Evolutionary conservation across 2,113 vertebrate species (phyloP).

Genomic region (Archilochus colubris): DNA sequence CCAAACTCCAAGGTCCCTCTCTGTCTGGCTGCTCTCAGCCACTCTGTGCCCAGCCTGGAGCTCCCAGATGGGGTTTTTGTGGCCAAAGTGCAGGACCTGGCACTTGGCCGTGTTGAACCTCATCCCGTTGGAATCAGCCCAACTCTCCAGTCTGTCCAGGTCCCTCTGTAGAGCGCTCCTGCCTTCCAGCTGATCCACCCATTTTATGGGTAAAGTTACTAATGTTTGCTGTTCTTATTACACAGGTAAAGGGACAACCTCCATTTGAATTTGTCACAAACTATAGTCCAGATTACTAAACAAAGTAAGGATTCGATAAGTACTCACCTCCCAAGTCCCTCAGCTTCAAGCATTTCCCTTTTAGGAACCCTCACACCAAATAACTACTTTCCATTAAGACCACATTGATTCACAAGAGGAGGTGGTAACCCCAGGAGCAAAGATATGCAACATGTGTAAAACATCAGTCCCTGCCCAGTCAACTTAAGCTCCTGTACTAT

Average conservation of each 20-base stretch:
- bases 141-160: too few relatives aligned
- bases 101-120: too few relatives aligned
- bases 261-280: neutral
- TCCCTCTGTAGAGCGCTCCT: too few relatives aligned
- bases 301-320: neutral
- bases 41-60: too few relatives aligned
- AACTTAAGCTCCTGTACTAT: neutral
- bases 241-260: neutral
- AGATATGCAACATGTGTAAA: neutral
- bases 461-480: neutral
- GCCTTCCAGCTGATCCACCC: too few relatives aligned
- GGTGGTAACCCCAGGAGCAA: neutral
- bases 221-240: neutral
- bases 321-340: neutral
- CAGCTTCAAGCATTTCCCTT: neutral
- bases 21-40: too few relatives aligned
- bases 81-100: too few relatives aligned
- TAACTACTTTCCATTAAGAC: neutral
- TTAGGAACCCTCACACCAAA: neutral
- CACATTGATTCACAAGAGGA: neutral
- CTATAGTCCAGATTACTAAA: neutral
- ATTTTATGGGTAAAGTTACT: neutral
- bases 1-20: too few relatives aligned
- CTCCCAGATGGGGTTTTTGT: too few relatives aligned
- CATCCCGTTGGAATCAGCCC: too few relatives aligned